phyloP scores from a whole-genome alignment of 2,113 vertebrate species.

The Pitta sordida region DNA sequence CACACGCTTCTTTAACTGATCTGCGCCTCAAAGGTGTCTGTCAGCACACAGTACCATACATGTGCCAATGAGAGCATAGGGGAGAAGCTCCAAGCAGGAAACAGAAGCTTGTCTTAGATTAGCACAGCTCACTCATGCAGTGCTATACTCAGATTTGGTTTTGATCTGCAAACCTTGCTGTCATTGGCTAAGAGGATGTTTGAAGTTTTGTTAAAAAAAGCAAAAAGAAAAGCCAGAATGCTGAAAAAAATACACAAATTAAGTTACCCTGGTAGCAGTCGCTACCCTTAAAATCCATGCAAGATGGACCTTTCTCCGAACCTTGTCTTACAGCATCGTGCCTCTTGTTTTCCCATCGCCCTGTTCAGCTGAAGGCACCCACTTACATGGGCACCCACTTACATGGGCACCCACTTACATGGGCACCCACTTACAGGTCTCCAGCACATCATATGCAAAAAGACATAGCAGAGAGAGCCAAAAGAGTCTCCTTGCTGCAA shows the following conservation, averaged over 20 bases:
- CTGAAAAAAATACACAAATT: not conserved
- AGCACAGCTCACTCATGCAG: conserved; percentile 23
- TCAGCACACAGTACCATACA: not conserved
- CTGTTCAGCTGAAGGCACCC: not conserved
- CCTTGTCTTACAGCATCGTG: not conserved
- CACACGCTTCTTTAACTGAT: not conserved
- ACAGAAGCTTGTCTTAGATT: conserved; percentile 34
- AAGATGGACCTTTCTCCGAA: not conserved
- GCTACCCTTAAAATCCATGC: not conserved
- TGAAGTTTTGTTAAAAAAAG: not conserved
- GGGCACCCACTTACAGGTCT: not conserved
- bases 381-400: accelerated
- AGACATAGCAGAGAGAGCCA: not conserved
- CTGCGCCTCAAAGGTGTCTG: not conserved
- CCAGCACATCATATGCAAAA: not conserved
- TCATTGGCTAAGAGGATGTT: not conserved
- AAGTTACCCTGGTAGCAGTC: not conserved
- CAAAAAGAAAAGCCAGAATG: not conserved
- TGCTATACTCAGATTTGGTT: conserved; percentile 47
- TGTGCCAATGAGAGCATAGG: not conserved
- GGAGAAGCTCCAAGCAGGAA: conserved; percentile 48
- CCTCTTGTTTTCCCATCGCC: not conserved
- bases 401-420: accelerated
- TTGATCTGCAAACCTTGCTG: not conserved
- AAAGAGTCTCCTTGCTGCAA: not conserved